Percentiles rank a stretch among this genome's conserved stretches.
phyloP scores from a whole-genome alignment of 92 coral and sea anemone genomes.

The Actinostola sp. region DNA sequence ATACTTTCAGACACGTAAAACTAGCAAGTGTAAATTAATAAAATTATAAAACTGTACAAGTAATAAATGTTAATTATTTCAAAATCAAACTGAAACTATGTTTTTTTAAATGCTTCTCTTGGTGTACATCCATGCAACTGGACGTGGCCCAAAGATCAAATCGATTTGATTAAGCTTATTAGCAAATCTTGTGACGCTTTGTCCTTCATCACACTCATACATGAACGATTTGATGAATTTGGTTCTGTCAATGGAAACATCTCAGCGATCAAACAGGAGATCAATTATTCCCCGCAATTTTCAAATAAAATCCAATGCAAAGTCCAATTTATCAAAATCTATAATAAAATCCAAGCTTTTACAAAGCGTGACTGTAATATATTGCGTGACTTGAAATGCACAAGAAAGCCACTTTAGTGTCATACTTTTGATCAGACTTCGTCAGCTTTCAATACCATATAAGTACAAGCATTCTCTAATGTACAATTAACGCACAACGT shows the following conservation, averaged over 20 bases:
- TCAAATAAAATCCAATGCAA: background rate
- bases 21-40: no score
- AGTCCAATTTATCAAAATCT: background rate
- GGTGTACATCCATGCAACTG: no score
- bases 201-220: background rate
- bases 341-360: background rate
- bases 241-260: slow-evolving; percentile 11
- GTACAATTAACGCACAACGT: background rate
- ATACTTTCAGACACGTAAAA: no score
- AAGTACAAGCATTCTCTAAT: slow-evolving; percentile 11
- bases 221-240: background rate
- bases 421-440: background rate
- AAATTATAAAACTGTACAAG: no score
- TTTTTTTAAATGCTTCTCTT: background rate
- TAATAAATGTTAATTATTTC: background rate
- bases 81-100: background rate
- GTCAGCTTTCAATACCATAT: slow-evolving; percentile 25
- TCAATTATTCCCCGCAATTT: no score
- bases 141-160: slow-evolving; percentile 6
- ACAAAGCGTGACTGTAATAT: slow-evolving; percentile 1
- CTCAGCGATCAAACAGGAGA: no score
- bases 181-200: background rate
- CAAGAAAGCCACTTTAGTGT: background rate
- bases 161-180: slow-evolving; percentile 9
- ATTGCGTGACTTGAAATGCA: slow-evolving; percentile 17